Conservation (phyloP, 1,140 invertebrate species). For the Zaprionus kolodkinae region DNA sequence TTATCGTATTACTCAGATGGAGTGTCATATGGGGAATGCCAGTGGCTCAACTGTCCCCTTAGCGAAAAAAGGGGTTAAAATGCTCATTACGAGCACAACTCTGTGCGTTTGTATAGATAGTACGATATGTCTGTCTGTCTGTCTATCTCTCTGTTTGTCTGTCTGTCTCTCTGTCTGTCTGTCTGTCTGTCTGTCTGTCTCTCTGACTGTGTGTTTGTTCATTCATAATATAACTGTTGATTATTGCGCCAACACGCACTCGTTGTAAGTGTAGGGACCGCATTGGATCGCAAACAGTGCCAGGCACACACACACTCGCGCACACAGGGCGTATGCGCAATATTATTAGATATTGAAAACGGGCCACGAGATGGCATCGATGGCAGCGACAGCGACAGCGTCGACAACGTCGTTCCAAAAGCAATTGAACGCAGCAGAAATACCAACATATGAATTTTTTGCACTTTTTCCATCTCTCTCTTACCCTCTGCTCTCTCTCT, state of each 20-base stretch:
- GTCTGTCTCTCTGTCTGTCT: neutral
- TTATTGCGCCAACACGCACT: conserved; percentile 81
- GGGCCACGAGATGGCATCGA: conserved; percentile 67
- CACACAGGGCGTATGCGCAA: conserved; percentile 76
- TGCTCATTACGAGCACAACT: conserved; percentile 63
- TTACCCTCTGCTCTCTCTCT: neutral
- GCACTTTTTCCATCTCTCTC: conserved; percentile 7
- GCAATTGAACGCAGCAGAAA: conserved; percentile 75
- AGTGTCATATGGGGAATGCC: conserved; percentile 59
- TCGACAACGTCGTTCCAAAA: conserved; percentile 44
- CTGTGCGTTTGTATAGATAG: conserved; percentile 1
- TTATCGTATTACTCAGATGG: conserved; percentile 78
- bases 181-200: conserved; percentile 22
- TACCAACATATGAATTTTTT: conserved; percentile 75
- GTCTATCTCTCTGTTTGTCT: too few relatives aligned
- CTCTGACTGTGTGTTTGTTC: conserved; percentile 56
- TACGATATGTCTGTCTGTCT: neutral
- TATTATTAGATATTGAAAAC: conserved; percentile 81
- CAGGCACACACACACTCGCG: conserved; percentile 44
- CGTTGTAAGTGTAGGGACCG: conserved; percentile 66
- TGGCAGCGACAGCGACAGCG: conserved; percentile 4
- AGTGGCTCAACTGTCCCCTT: conserved; percentile 18
- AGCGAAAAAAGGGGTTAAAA: conserved; percentile 68
- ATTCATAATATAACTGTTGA: conserved; percentile 81
- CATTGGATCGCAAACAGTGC: conserved; percentile 23